A percentile compares a stretch with the other conserved stretches of the same genome.
Evolutionary conservation across 2,113 vertebrate genomes (phyloP).

Genomic region (Tympanuchus pallidicinctus): DNA sequence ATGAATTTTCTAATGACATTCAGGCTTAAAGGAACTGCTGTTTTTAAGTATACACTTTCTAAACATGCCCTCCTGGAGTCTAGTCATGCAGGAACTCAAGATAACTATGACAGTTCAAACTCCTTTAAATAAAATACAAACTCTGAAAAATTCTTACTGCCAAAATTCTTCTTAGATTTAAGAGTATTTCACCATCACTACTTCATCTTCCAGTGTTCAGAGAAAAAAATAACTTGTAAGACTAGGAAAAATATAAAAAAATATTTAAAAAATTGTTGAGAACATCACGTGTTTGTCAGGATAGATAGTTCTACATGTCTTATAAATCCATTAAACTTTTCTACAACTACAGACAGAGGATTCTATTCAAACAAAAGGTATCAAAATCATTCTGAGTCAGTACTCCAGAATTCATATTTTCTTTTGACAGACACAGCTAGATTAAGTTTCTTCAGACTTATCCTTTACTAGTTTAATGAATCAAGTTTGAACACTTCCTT

Average conservation of each 20-base stretch:
- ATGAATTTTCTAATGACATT: background rate
- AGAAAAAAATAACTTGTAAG: too few species aligned
- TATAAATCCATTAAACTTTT: background rate
- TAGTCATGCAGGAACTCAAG: background rate
- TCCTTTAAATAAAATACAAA: background rate
- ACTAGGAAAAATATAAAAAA: background rate
- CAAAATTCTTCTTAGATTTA: background rate
- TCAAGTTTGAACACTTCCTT: background rate
- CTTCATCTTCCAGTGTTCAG: background rate
- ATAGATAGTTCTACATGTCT: background rate
- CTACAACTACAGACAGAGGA: background rate
- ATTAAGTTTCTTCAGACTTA: background rate
- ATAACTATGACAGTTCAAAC: background rate
- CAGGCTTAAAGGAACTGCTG: background rate
- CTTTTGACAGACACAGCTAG: background rate
- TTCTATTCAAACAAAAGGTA: background rate
- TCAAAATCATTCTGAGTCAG: background rate
- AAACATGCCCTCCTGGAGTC: background rate
- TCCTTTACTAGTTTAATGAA: background rate
- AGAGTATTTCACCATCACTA: background rate
- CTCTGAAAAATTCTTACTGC: background rate
- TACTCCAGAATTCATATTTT: background rate
- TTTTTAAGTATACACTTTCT: background rate
- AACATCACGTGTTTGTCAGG: background rate
- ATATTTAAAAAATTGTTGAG: background rate